Conservation (phyloP, 2,888 invertebrate species). For the Lampropteryx suffumata region DNA sequence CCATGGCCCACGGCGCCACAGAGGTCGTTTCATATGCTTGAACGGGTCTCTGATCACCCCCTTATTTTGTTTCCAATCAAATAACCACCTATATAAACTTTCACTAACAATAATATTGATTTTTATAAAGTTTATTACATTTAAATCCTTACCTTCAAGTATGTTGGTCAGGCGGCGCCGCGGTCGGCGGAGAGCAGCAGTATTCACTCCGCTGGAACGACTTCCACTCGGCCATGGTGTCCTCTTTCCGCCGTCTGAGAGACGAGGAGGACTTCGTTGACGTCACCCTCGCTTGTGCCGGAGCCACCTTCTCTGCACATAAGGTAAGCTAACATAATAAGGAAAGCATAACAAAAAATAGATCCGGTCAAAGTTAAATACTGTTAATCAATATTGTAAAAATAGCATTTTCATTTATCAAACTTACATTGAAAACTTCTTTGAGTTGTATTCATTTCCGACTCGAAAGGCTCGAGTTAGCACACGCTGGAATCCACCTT, state of each 20-base stretch:
- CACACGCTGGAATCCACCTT: constrained; percentile 3
- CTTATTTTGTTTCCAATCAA: neutral
- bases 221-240: constrained; percentile 95
- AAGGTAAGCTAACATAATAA: constrained; percentile 77
- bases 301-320: constrained; percentile 94
- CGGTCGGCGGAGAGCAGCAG: constrained; percentile 88
- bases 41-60: too few species aligned
- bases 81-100: neutral
- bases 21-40: too few species aligned
- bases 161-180: constrained; percentile 64
- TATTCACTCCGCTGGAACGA: constrained; percentile 97
- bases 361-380: too few species aligned
- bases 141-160: constrained; percentile 32
- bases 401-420: too few species aligned
- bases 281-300: constrained; percentile 95
- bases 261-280: constrained; percentile 97
- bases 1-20: too few species aligned
- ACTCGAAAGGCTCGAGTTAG: neutral
- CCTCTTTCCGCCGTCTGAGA: constrained; percentile 93
- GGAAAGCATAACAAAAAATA: neutral
- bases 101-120: constrained; percentile 2
- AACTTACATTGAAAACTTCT: constrained; percentile 1
- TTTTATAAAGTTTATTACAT: constrained; percentile 15
- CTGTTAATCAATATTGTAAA: too few species aligned
- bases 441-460: neutral